Evolutionary conservation across 2,888 invertebrate species (phyloP).

Genomic region (Holacanthella duospinosa): DNA sequence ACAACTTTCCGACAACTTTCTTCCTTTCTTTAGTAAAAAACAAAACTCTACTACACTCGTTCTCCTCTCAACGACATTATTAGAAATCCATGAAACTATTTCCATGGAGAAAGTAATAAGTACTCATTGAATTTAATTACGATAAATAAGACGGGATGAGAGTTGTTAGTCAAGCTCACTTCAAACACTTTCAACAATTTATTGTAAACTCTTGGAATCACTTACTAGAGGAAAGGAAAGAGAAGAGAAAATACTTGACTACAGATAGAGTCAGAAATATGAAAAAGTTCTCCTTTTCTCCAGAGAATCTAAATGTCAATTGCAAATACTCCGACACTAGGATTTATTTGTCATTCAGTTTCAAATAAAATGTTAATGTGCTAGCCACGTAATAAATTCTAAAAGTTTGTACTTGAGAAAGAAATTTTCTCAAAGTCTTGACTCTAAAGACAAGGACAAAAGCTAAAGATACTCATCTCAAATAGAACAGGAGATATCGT

Average conservation of each 20-base stretch:
- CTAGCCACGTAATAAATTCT: conserved; percentile 28
- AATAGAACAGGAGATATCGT: background rate
- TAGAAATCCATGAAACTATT: no score
- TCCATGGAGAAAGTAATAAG: no score
- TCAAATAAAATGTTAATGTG: conserved; percentile 38
- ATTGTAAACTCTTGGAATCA: background rate
- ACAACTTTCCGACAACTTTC: no score
- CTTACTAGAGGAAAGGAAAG: background rate
- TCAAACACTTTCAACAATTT: background rate
- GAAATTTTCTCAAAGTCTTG: background rate
- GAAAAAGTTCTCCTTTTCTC: background rate
- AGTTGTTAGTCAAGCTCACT: no score
- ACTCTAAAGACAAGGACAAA: background rate
- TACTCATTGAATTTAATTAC: conserved; percentile 1
- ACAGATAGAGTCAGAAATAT: background rate
- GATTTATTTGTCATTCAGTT: conserved; percentile 38
- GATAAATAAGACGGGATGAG: background rate
- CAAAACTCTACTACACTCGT: background rate
- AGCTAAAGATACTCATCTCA: no score
- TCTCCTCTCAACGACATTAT: background rate
- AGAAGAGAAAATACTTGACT: background rate
- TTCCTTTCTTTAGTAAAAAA: no score
- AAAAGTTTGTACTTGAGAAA: background rate
- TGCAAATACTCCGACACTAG: conserved; percentile 7
- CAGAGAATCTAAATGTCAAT: conserved; percentile 8